Base-by-base conservation (phyloP, 2,888 invertebrate species). In the Morpho helenor region DNA sequence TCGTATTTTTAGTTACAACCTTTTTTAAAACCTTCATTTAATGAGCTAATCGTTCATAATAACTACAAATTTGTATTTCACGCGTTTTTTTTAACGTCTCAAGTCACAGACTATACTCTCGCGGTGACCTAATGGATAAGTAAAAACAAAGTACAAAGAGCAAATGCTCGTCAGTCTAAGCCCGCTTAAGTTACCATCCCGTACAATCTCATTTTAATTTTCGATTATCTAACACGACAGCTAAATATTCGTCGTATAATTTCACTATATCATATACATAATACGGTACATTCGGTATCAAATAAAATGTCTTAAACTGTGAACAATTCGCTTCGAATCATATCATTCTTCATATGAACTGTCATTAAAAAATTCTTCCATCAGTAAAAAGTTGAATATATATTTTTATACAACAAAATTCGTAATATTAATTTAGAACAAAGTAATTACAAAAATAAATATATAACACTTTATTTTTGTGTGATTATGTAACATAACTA, bases 1-100 rank as follows among this genome's bases (percentile, higher is more conserved):
- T 82, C 79, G 80, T 87, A 85, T 79, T 81, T 59, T 84, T 84
- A 84, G 81, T 81, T 87, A 89, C 88, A 89, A 89, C 89, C 88
- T 87, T 75, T 84, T 57, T 84, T 79, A 81, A 82, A 84, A 86
- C 82, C 76, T 82, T 80, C 80, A 84, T 78, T 86, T 84, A 71
- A 73, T 79, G 82, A 81, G 79, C 84, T 81, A 76, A 81, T 81
- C 60, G 53, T 80, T 80, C n/a, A 73, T 73, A 80, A 80, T 79
- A 86, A 77, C 84, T 88, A 87, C 80, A 75, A 74, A 79, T 75
- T 77, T 39, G 68, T 69, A 75, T 75, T 72, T 73, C 73, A 74
- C 67, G 77, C 78, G 73, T 77, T 84, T 84, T 85, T 82, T 85
- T 82, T 82, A 79, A 75, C 74, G 60, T 55, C 45, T 66, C 56